phyloP scores from a whole-genome alignment of 2,113 vertebrate species.

The Poeciliopsis prolifica region DNA sequence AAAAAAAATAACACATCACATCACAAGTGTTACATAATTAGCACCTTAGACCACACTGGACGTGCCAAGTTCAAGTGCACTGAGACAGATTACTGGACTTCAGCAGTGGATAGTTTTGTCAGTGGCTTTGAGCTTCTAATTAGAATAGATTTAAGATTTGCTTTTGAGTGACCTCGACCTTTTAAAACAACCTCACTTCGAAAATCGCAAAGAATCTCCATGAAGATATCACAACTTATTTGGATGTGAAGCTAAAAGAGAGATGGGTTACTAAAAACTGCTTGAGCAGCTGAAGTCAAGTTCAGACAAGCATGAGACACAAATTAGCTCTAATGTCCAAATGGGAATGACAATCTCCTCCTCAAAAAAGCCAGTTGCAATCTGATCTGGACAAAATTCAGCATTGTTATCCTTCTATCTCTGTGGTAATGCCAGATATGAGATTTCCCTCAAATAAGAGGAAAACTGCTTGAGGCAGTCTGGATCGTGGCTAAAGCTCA shows the following conservation, averaged over 20 bases:
- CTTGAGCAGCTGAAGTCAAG: slow-evolving; percentile 44
- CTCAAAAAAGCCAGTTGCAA: slow-evolving; percentile 41
- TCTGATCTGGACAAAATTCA: slow-evolving; percentile 49
- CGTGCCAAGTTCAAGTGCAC: neutral
- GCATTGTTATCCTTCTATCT: slow-evolving; percentile 70
- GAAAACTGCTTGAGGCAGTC: slow-evolving; percentile 57
- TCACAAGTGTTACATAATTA: neutral
- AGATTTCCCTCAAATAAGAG: slow-evolving; percentile 63
- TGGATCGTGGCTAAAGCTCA: slow-evolving; percentile 57
- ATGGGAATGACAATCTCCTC: slow-evolving; percentile 53
- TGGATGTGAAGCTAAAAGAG: neutral
- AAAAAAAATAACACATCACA: neutral
- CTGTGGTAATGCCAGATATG: slow-evolving; percentile 65
- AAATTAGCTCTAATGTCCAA: slow-evolving; percentile 64
- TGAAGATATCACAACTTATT: neutral
- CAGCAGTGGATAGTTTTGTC: neutral
- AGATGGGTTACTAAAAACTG: slow-evolving; percentile 42
- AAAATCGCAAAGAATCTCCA: neutral
- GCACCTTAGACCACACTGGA: neutral
- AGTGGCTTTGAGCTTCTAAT: neutral
- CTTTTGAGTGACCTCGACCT: neutral
- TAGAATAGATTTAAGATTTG: neutral
- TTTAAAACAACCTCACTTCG: neutral
- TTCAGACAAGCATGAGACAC: slow-evolving; percentile 49
- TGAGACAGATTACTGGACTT: neutral